A percentile compares a stretch with the other conserved stretches of the same genome.
phyloP scores from a whole-genome alignment of 2,888 invertebrate genomes.

The Drosophila imparisetae region DNA sequence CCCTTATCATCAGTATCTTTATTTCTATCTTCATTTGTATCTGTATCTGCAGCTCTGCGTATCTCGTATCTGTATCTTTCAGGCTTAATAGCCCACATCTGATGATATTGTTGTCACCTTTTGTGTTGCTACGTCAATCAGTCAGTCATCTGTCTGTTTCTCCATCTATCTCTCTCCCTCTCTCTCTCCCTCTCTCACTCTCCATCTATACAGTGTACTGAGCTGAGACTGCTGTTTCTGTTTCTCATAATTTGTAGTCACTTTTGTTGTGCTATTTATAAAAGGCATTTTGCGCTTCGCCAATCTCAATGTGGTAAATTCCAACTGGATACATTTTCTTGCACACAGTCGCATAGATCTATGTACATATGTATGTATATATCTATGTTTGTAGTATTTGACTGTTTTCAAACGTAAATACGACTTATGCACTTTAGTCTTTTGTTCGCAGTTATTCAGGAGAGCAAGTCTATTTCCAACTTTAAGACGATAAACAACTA shows the following conservation, averaged over 20 bases:
- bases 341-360: background rate
- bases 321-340: conserved; percentile 21
- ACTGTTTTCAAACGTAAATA: conserved; percentile 11
- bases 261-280: conserved; percentile 57
- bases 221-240: conserved; percentile 3
- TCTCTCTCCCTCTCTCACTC: conserved; percentile 3
- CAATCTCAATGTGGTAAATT: conserved; percentile 25
- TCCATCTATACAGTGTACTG: background rate
- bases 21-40: conserved; percentile 6
- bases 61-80: conserved; percentile 10
- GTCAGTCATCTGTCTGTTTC: conserved; percentile 7
- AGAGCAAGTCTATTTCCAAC: background rate
- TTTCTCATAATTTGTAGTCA: conserved; percentile 51
- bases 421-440: conserved; percentile 23
- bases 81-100: conserved; percentile 8
- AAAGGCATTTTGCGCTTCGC: conserved; percentile 52
- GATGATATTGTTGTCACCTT: conserved; percentile 63
- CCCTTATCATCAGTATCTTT: background rate
- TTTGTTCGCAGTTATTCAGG: background rate
- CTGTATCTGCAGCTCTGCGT: conserved; percentile 3
- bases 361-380: no score
- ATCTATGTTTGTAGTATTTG: background rate
- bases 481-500: background rate
- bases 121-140: conserved; percentile 34
- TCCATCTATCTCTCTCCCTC: background rate